phyloP scores from a whole-genome alignment of 2,888 invertebrate species.

The Cheilosia vernalis region DNA sequence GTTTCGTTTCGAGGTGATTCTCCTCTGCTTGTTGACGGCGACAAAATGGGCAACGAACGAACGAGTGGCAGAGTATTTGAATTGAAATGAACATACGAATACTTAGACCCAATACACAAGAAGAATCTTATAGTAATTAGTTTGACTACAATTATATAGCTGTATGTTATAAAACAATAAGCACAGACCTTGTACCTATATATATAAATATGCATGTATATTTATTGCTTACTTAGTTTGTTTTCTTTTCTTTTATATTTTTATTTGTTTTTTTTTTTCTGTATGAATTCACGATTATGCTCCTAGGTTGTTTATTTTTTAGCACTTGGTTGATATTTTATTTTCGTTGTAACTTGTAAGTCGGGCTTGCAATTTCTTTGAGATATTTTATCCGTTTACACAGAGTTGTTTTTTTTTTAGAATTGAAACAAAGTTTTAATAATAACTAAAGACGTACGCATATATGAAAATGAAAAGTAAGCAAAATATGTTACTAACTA shows the following conservation, averaged over 20 bases:
- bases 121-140: slow-evolving; percentile 66
- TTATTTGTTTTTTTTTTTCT: slow-evolving; percentile 7
- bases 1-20: slow-evolving; percentile 25
- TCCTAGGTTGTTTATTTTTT: slow-evolving; percentile 68
- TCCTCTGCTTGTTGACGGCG: background rate
- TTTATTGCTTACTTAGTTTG: slow-evolving; percentile 57
- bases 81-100: slow-evolving; percentile 20
- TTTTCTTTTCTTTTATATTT: too few relatives aligned
- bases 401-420: background rate
- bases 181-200: slow-evolving; percentile 72
- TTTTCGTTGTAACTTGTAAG: slow-evolving; percentile 10
- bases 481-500: background rate
- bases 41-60: slow-evolving; percentile 55
- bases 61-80: slow-evolving; percentile 38
- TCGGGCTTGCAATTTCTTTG: slow-evolving; percentile 56
- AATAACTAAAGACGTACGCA: slow-evolving; percentile 3
- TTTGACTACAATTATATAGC: slow-evolving; percentile 48
- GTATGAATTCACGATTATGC: slow-evolving; percentile 27
- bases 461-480: background rate
- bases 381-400: background rate
- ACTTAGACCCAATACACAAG: background rate
- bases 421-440: slow-evolving; percentile 61
- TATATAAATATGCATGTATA: slow-evolving; percentile 56
- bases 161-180: slow-evolving; percentile 48
- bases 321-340: slow-evolving; percentile 23